A percentile compares a stretch with the other conserved stretches of the same genome.
These are phyloP conservation scores for Dreissena rostriformis DNA, from an alignment of 1,140 invertebrate genomes.

Conservation along the genomic window DNA sequence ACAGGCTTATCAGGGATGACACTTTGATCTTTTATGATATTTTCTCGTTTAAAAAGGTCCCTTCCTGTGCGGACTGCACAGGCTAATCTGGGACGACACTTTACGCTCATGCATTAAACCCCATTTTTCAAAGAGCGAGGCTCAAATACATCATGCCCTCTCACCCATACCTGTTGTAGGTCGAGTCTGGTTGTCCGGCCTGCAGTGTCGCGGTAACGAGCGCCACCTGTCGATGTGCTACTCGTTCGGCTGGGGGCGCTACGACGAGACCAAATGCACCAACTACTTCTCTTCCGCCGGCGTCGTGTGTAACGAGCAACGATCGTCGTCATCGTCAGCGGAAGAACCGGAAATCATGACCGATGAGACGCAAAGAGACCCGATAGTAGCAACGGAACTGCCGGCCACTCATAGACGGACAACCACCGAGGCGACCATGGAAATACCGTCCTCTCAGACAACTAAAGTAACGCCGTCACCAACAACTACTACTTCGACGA, in stretches of 20 bases:
- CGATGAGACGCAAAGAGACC: neutral
- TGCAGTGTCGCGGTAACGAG: slow-evolving; percentile 51
- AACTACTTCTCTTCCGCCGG: slow-evolving; percentile 44
- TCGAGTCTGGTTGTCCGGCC: slow-evolving; percentile 47
- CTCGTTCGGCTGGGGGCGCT: slow-evolving; percentile 44
- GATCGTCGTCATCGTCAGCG: slow-evolving; percentile 1
- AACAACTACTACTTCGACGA: slow-evolving; percentile 14
- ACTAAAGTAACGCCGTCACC: slow-evolving; percentile 3
- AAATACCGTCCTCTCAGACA: neutral
- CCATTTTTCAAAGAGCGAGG: no score
- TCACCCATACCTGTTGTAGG: slow-evolving; percentile 12
- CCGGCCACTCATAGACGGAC: neutral
- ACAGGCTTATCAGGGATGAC: no score
- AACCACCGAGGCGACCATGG: neutral
- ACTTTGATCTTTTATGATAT: no score
- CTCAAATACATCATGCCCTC: no score
- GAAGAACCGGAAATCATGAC: neutral
- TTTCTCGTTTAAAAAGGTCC: no score
- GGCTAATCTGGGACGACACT: no score
- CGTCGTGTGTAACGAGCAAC: slow-evolving; percentile 31
- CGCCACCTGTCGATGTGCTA: slow-evolving; percentile 45
- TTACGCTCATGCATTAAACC: no score
- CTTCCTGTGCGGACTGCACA: no score
- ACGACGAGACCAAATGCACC: neutral
- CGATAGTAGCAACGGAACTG: neutral